A percentile compares a stretch with the other conserved stretches of the same genome.
phyloP scores from a whole-genome alignment of 2,113 vertebrate species.

The Gobiocypris rarus region DNA sequence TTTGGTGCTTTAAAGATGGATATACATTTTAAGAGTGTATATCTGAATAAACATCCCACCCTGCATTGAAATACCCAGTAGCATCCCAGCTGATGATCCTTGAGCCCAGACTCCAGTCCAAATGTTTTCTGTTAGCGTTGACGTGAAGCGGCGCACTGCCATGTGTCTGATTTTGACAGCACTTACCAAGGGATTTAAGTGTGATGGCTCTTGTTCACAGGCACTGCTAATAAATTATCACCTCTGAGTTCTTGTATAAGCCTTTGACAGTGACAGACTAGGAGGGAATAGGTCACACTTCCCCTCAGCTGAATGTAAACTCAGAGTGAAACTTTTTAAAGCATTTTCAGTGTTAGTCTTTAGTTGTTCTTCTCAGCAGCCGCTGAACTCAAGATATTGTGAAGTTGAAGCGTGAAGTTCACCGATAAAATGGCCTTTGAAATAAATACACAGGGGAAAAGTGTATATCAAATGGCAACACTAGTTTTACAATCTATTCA shows the following conservation, averaged over 20 bases:
- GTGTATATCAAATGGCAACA: not conserved
- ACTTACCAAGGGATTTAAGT: slow-evolving; percentile 81
- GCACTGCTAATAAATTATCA: slow-evolving; percentile 81
- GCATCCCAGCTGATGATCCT: not conserved
- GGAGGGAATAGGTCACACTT: not conserved
- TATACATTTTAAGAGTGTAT: not conserved
- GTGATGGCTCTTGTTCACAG: slow-evolving; percentile 84
- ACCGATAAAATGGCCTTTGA: not conserved
- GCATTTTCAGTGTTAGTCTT: not conserved
- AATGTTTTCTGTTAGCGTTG: not conserved
- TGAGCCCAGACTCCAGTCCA: slow-evolving; percentile 17
- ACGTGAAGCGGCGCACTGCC: slow-evolving; percentile 73
- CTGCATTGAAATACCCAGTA: not conserved
- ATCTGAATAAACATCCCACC: not conserved
- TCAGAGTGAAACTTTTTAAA: not conserved
- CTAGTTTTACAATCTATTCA: too few species aligned
- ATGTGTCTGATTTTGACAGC: slow-evolving; percentile 77
- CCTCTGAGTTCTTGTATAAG: slow-evolving; percentile 67
- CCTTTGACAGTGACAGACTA: slow-evolving; percentile 66
- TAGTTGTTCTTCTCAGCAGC: not conserved
- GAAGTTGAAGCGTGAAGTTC: not conserved
- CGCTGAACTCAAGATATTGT: not conserved
- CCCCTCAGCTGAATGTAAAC: slow-evolving; percentile 6
- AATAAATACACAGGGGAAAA: not conserved
- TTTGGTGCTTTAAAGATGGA: not conserved